Conservation (phyloP, 1,140 invertebrate species). For the Lordiphosa collinella region DNA sequence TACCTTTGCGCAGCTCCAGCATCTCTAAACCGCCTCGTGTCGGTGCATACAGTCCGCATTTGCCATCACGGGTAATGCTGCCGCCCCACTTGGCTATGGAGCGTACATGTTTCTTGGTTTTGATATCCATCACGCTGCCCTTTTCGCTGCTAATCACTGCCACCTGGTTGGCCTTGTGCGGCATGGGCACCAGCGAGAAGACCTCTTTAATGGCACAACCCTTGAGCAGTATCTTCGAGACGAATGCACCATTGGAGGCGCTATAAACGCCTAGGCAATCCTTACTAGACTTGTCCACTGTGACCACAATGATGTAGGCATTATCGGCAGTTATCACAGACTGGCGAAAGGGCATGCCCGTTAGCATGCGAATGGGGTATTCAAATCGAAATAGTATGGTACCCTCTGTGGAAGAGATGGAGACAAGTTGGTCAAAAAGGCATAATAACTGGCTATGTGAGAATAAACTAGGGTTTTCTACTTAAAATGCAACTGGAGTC, state of each 20-base stretch:
- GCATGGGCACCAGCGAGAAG: slow-evolving; percentile 86
- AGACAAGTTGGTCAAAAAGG: too few species aligned
- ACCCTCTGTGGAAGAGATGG: slow-evolving; percentile 82
- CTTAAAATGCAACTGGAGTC: too few species aligned
- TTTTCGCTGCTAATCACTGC: slow-evolving; percentile 95
- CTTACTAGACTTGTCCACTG: slow-evolving; percentile 89
- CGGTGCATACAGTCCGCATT: slow-evolving; percentile 95
- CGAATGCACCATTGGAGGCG: slow-evolving; percentile 88
- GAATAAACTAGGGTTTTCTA: too few species aligned
- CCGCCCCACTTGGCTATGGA: slow-evolving; percentile 91
- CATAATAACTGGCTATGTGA: too few species aligned
- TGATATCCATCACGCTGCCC: slow-evolving; percentile 91
- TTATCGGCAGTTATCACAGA: slow-evolving; percentile 91
- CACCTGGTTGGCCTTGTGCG: slow-evolving; percentile 90
- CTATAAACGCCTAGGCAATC: slow-evolving; percentile 92
- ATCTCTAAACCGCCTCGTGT: slow-evolving; percentile 95
- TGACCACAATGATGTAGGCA: slow-evolving; percentile 87
- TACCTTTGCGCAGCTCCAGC: slow-evolving; percentile 91
- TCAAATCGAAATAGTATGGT: slow-evolving; percentile 89
- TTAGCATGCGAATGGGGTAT: slow-evolving; percentile 85
- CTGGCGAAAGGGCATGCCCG: slow-evolving; percentile 84
- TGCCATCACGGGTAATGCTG: slow-evolving; percentile 91
- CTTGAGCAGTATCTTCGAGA: slow-evolving; percentile 87
- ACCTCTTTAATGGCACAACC: slow-evolving; percentile 85
- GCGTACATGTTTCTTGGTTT: slow-evolving; percentile 88